A percentile compares a stretch with the other conserved stretches of the same genome.
These are phyloP conservation scores for Alectura lathami DNA, from an alignment of 2,113 vertebrate genomes.

Conservation along the genomic window DNA sequence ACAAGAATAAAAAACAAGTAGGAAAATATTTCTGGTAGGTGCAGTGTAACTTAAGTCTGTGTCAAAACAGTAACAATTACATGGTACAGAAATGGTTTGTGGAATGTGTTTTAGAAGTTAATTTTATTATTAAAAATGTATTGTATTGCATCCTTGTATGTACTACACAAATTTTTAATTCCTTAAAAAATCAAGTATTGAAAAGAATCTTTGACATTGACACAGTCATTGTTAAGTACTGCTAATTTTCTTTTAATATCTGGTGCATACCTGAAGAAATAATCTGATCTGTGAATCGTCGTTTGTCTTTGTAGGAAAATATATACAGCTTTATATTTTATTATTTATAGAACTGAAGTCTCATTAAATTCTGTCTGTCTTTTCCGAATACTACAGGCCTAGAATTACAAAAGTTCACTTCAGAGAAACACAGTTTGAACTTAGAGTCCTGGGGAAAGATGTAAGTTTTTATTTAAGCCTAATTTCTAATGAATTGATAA, in stretches of 20 bases:
- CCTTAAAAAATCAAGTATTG: background rate
- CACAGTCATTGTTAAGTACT: background rate
- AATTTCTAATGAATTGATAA: background rate
- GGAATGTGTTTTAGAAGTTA: background rate
- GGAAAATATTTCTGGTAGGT: slow-evolving; percentile 95
- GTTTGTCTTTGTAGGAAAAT: background rate
- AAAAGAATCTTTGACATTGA: background rate
- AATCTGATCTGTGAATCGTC: background rate
- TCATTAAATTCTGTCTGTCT: background rate
- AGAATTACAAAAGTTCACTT: slow-evolving; percentile 93
- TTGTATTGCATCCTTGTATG: background rate
- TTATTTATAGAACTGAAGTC: background rate
- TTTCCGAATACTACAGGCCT: slow-evolving; percentile 78
- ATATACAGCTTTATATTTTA: background rate
- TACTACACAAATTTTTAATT: background rate
- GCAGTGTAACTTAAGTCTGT: background rate
- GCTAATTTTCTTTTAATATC: background rate
- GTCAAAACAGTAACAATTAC: background rate
- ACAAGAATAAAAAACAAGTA: slow-evolving; percentile 92
- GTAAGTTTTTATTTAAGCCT: slow-evolving; percentile 80
- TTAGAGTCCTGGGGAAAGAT: slow-evolving; percentile 88
- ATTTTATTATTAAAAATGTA: background rate
- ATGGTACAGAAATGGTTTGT: background rate
- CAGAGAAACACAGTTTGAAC: slow-evolving; percentile 90
- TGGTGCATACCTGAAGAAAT: background rate